These are phyloP conservation scores for Aratinga solstitialis DNA, from an alignment of 2,797 vertebrate species.

Conservation along the genomic window DNA sequence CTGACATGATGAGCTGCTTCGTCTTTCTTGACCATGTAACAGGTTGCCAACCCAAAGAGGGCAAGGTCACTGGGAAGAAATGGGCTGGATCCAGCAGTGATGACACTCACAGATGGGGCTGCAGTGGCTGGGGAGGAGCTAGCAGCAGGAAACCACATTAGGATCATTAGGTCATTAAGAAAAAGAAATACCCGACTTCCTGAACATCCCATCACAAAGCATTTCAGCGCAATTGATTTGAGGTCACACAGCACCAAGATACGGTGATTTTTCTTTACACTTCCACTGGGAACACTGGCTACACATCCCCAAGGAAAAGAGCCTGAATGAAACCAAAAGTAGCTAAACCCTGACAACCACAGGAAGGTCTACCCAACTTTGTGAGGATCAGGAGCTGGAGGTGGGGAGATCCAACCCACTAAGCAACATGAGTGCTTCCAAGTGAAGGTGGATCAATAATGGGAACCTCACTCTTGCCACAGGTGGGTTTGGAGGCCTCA, in stretches of 20 bases:
- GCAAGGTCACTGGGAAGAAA: background rate
- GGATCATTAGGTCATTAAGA: accelerated
- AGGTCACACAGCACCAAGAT: background rate
- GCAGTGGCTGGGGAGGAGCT: background rate
- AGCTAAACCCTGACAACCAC: background rate
- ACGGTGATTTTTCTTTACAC: background rate
- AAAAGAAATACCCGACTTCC: accelerated
- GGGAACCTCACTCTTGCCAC: background rate
- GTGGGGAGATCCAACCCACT: background rate
- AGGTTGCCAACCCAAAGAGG: background rate
- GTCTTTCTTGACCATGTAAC: accelerated
- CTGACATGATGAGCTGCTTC: background rate
- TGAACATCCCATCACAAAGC: accelerated
- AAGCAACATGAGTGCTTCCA: background rate
- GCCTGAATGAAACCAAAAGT: background rate
- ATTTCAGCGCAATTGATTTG: background rate
- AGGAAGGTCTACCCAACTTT: background rate
- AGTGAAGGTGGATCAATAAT: accelerated
- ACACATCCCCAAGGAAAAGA: background rate
- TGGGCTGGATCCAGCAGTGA: background rate
- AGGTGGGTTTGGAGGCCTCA: background rate
- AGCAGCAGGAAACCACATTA: accelerated
- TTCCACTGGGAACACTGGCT: background rate
- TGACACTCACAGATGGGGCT: background rate
- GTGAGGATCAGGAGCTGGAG: background rate